Conservation (phyloP, 2,888 invertebrate species). For the Amaurobius ferox region DNA sequence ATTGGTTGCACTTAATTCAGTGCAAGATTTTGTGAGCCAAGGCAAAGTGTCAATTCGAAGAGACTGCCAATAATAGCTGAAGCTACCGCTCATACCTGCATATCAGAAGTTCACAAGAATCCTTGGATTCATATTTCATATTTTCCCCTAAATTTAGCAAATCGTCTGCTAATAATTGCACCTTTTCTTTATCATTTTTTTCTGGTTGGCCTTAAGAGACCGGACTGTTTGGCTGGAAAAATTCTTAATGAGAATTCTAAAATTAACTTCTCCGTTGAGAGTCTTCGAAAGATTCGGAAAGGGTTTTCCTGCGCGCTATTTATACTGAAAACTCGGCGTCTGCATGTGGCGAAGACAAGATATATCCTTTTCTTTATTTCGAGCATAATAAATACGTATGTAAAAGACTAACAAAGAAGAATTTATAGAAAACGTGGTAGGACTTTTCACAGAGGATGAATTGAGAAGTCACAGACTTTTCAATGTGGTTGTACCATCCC, state of each 20-base stretch:
- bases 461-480: too few species aligned
- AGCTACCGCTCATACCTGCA: not conserved
- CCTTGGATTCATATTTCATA: not conserved
- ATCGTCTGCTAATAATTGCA: not conserved
- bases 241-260: slow-evolving; percentile 13
- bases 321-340: not conserved
- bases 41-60: too few species aligned
- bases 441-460: too few species aligned
- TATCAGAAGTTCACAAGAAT: not conserved
- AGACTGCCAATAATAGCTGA: too few species aligned
- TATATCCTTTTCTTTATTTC: not conserved
- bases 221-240: not conserved
- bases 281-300: not conserved
- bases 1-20: too few species aligned
- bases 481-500: too few species aligned
- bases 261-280: not conserved
- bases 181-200: not conserved
- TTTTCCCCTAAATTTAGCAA: not conserved
- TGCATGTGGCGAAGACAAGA: not conserved
- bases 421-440: too few species aligned
- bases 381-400: too few species aligned
- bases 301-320: not conserved
- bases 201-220: not conserved
- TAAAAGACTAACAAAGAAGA: too few species aligned
- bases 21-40: too few species aligned